Evolutionary conservation across 2,113 vertebrate genomes (phyloP).

Genomic region (Daubentonia madagascariensis): DNA sequence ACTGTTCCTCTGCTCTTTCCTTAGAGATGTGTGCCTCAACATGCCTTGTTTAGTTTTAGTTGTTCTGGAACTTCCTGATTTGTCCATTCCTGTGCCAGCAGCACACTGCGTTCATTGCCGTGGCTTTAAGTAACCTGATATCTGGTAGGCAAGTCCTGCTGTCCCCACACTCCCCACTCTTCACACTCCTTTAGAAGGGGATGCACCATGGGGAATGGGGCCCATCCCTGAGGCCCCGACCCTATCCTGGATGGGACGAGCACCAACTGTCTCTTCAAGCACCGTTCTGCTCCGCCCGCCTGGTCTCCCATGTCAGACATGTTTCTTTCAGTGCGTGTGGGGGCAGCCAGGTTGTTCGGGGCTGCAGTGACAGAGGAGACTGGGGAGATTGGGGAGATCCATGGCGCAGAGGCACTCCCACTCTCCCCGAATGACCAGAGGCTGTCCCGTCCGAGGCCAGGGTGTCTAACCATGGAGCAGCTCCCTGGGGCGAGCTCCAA

Average conservation of each 20-base stretch:
- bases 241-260: not conserved
- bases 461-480: not conserved
- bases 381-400: not conserved
- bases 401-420: not conserved
- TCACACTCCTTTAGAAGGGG: not conserved
- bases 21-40: not conserved
- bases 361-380: not conserved
- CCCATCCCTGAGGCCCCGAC: not conserved
- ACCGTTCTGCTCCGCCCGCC: not conserved
- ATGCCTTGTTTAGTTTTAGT: not conserved
- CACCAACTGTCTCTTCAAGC: not conserved
- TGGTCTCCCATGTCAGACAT: accelerated
- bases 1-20: not conserved
- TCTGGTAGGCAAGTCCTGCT: not conserved
- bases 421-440: not conserved
- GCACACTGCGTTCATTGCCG: not conserved
- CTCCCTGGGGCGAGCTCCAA: not conserved
- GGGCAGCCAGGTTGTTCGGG: not conserved
- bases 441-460: not conserved
- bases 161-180: not conserved
- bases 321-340: not conserved
- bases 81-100: not conserved
- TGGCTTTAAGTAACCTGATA: not conserved
- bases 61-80: not conserved
- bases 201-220: not conserved